These are phyloP conservation scores for Microctenopoma lineatum DNA, from an alignment of 2,797 vertebrate genomes.

Conservation along the genomic window DNA sequence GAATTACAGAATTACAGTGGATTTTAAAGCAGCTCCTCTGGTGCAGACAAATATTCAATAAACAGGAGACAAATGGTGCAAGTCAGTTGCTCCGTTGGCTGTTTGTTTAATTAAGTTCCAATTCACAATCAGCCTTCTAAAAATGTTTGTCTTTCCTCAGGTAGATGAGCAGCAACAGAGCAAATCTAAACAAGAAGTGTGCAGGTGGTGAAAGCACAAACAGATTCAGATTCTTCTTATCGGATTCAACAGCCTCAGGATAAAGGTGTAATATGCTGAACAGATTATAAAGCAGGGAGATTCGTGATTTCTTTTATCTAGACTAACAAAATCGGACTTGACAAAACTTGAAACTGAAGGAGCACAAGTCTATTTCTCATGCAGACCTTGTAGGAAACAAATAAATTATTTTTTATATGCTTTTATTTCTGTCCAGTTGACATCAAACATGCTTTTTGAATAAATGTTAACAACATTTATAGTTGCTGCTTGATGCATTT, in stretches of 20 bases:
- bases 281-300: not conserved
- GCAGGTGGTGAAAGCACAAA: slow-evolving; percentile 1
- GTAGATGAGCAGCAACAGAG: not conserved
- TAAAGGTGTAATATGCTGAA: too few species aligned
- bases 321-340: not conserved
- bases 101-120: slow-evolving; percentile 10
- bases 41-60: too few species aligned
- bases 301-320: too few species aligned
- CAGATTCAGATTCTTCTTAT: too few species aligned
- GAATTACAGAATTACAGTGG: too few species aligned
- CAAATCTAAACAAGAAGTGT: not conserved
- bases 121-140: slow-evolving; percentile 20
- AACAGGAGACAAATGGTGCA: not conserved
- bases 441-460: not conserved
- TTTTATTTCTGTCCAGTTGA: not conserved
- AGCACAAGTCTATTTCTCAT: not conserved
- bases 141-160: slow-evolving; percentile 7
- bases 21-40: too few species aligned
- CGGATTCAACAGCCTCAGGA: too few species aligned
- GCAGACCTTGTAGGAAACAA: not conserved
- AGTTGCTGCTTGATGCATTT: not conserved
- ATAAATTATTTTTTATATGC: not conserved
- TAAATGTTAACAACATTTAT: not conserved
- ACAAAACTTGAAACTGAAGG: not conserved
- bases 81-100: slow-evolving; percentile 15